phyloP scores from a whole-genome alignment of 2,888 invertebrate species.

The Phymatocera aterrima region DNA sequence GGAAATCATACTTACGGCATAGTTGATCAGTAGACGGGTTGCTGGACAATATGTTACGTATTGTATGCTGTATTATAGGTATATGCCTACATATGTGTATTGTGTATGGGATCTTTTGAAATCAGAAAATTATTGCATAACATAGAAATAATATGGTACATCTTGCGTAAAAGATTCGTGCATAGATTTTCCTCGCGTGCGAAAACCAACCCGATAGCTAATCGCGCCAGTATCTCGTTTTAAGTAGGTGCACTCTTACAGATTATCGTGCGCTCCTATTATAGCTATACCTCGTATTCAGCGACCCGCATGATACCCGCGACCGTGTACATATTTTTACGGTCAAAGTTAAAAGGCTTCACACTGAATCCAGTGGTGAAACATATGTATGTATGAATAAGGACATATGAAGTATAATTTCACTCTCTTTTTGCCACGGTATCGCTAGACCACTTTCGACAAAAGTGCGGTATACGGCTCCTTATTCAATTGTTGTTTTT shows the following conservation, averaged over 20 bases:
- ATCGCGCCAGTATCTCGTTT: slow-evolving; percentile 36
- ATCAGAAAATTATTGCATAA: too few species aligned
- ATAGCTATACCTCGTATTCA: slow-evolving; percentile 13
- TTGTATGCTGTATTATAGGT: neutral
- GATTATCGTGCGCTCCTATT: slow-evolving; percentile 23
- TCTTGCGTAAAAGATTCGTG: neutral
- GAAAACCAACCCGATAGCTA: slow-evolving; percentile 14
- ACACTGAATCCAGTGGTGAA: slow-evolving; percentile 1
- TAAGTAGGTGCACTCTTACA: slow-evolving; percentile 17
- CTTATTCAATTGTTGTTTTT: neutral
- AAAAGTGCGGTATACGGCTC: too few species aligned
- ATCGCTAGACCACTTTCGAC: neutral
- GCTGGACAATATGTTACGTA: neutral
- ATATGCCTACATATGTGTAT: neutral
- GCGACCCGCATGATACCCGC: slow-evolving; percentile 34
- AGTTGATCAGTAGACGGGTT: neutral
- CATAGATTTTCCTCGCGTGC: neutral
- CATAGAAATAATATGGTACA: neutral
- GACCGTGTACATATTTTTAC: neutral
- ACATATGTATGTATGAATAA: too few species aligned
- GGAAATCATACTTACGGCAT: neutral
- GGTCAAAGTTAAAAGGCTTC: slow-evolving; percentile 15
- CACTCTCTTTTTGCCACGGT: neutral
- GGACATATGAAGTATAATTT: neutral
- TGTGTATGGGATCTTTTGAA: neutral